Conservation (phyloP, 2,797 vertebrate species). For the Furcifer pardalis region DNA sequence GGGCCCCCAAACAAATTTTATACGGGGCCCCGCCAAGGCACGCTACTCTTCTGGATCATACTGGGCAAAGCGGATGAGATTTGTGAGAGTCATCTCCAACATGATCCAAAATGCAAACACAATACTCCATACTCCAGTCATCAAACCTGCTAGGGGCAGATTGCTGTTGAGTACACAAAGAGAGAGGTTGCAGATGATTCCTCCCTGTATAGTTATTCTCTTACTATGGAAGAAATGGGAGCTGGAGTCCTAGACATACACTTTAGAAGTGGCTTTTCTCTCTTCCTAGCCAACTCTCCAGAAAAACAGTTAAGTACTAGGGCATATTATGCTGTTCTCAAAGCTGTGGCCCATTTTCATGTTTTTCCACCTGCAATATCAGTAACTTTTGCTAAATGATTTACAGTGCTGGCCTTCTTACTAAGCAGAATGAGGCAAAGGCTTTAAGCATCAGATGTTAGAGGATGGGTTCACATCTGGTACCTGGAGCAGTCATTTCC, state of each 20-base stretch:
- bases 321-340: not conserved
- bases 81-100: not conserved
- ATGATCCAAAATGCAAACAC: not conserved
- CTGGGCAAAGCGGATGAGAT: not conserved
- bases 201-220: not conserved
- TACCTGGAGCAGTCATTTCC: too few species aligned
- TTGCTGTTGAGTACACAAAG: not conserved
- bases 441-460: not conserved
- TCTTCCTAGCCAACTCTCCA: not conserved
- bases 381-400: not conserved
- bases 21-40: too few species aligned
- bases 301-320: not conserved
- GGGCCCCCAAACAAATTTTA: too few species aligned
- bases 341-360: not conserved
- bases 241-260: not conserved
- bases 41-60: too few species aligned
- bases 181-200: not conserved
- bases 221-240: not conserved
- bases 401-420: not conserved
- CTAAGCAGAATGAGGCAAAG: not conserved
- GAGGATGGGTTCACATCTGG: too few species aligned
- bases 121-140: not conserved
- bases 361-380: not conserved
- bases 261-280: not conserved
- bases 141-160: not conserved